These are phyloP conservation scores for Cromileptes altivelis DNA, from an alignment of 2,113 vertebrate species.

Conservation along the genomic window DNA sequence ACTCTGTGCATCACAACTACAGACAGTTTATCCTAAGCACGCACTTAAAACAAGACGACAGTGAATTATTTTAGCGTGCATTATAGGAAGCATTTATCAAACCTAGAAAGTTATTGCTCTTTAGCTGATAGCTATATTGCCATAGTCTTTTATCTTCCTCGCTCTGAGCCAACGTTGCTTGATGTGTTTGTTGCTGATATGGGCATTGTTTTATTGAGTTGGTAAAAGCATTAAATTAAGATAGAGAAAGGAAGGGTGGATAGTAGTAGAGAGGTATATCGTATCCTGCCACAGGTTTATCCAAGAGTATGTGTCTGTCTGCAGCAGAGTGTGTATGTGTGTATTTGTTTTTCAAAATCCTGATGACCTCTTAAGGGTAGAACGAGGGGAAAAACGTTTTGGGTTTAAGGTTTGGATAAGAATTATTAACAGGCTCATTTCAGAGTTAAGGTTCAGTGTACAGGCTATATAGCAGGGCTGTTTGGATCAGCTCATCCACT, in stretches of 20 bases:
- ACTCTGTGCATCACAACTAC: neutral
- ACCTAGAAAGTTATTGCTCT: conserved; percentile 5
- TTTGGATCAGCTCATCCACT: neutral
- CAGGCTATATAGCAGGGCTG: neutral
- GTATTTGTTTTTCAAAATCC: neutral
- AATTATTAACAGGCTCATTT: conserved; percentile 11
- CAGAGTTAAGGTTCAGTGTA: neutral
- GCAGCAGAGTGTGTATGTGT: neutral
- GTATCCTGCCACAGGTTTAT: neutral
- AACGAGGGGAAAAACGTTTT: neutral
- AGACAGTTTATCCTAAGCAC: conserved; percentile 1
- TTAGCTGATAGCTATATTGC: neutral
- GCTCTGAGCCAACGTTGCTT: neutral
- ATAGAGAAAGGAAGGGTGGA: neutral
- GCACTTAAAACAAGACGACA: conserved; percentile 1
- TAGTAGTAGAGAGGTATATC: conserved; percentile 9
- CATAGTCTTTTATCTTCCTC: conserved; percentile 10
- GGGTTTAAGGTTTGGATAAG: neutral
- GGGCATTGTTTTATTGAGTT: conserved; percentile 32
- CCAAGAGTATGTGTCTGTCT: neutral
- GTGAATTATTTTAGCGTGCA: conserved; percentile 1
- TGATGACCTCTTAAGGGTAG: neutral
- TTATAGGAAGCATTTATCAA: conserved; percentile 16
- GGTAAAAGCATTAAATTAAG: conserved; percentile 16
- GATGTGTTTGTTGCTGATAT: conserved; percentile 29